Base-by-base conservation (phyloP, 2,888 invertebrate genomes). In the Helicoverpa assulta region DNA sequence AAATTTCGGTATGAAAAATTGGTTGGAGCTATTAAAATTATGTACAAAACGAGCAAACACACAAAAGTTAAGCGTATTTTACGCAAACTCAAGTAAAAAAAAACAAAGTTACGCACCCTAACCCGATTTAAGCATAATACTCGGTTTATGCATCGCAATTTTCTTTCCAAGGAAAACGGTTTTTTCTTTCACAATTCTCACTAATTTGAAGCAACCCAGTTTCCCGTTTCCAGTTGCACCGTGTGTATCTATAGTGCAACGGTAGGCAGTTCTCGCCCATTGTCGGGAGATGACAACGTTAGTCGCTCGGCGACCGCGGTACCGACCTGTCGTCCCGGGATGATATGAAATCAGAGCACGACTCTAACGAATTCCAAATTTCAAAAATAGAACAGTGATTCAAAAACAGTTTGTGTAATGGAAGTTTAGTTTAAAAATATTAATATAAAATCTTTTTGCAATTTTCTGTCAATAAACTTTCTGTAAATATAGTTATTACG, bases 291-390 rank as follows among this genome's bases (percentile, higher is more conserved):
- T 80, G 81, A 81, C 81, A 80, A 73, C 75, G 81, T 82, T 72
- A 80, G 80, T 78, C 91, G 91, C 88, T 84, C 87, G 86, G 80
- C 85, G 89, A 83, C 87, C 91, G 89, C 85, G 89, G 87, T 76
- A 78, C 86, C 75, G 85, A 81, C 76, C 80, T 81, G 82, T 67
- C 86, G 85, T 80, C 68, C 57, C 69, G 59, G 57, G 62, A 70
- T 73, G 62, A 63, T 71, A 72, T 58, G 67, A 81, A 79, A 76
- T 78, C 61, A 55, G 75, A 73, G 64, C 77, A 65, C 68, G 71
- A 37, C 53, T 70, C 63, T 29, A 60, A 62, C 66, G 65, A 61
- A 72, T 70, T 61, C 52, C 29, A 53, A 14, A 43, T 62, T 67
- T 37, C 3, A 70, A 76, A 63, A 40, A 60, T 66, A 26, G 51